Evolutionary conservation across 2,888 invertebrate genomes (phyloP).

Genomic region (Unio delphinus): DNA sequence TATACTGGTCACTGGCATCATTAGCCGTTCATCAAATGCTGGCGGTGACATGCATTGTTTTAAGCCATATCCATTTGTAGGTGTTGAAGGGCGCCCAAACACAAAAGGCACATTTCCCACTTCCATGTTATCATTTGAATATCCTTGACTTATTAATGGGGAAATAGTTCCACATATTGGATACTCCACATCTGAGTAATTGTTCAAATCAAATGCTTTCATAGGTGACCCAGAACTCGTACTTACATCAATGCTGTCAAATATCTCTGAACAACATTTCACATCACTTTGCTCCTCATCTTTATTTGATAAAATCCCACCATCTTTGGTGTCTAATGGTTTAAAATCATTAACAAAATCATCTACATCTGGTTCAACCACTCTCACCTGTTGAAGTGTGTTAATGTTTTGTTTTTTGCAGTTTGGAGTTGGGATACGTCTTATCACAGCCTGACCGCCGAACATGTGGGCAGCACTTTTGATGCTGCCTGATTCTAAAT

Average conservation of each 20-base stretch:
- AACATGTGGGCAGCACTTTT: conserved; percentile 43
- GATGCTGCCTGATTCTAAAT: conserved; percentile 34
- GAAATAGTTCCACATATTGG: conserved; percentile 61
- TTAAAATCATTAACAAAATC: conserved; percentile 23
- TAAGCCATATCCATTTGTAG: conserved; percentile 23
- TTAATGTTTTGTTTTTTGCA: conserved; percentile 11
- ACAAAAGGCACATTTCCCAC: conserved; percentile 56
- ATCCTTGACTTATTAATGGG: conserved; percentile 38
- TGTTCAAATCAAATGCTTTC: neutral
- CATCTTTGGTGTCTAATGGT: conserved; percentile 5
- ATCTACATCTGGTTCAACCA: conserved; percentile 14
- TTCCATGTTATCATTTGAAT: conserved; percentile 21
- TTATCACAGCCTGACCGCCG: conserved; percentile 45
- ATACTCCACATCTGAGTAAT: conserved; percentile 43
- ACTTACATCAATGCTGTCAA: no score
- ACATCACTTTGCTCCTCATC: conserved; percentile 2
- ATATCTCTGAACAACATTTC: neutral
- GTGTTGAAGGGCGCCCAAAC: conserved; percentile 51
- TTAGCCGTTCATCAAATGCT: conserved; percentile 8
- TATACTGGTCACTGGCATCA: no score
- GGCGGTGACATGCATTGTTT: conserved; percentile 30
- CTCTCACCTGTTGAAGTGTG: neutral
- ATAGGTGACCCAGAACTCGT: no score
- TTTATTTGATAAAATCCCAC: conserved; percentile 7
- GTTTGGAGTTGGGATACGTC: conserved; percentile 44